phyloP scores from a whole-genome alignment of 2,888 invertebrate genomes.

The Mesochorus sp. region DNA sequence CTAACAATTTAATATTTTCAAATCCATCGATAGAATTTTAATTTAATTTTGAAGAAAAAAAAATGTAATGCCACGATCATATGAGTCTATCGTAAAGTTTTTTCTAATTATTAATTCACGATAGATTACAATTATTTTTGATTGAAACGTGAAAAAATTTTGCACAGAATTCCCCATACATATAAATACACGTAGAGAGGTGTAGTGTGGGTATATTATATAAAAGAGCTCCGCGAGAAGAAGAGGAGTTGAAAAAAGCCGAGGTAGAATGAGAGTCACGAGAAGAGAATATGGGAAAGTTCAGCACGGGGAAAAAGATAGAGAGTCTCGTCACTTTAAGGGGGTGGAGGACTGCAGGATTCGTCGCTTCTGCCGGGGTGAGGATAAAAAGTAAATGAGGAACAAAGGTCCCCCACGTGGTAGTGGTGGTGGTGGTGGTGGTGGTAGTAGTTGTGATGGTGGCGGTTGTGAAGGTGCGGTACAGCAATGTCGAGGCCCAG shows the following conservation, averaged over 20 bases:
- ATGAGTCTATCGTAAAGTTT: no score
- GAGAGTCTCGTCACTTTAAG: conserved; percentile 18
- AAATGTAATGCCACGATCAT: no score
- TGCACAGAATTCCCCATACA: conserved; percentile 27
- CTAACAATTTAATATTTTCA: no score
- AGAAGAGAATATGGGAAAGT: conserved; percentile 48
- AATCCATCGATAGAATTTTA: no score
- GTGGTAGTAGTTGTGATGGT: conserved; percentile 50
- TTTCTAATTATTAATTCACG: no score
- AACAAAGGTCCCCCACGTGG: conserved; percentile 76
- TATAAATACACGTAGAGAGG: background rate
- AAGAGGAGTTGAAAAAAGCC: conserved; percentile 32
- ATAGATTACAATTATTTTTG: no score
- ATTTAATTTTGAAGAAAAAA: no score
- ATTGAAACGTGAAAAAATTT: no score
- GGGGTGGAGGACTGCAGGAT: conserved; percentile 66
- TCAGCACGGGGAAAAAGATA: conserved; percentile 46
- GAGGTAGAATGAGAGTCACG: conserved; percentile 50
- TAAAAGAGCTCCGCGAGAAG: conserved; percentile 49
- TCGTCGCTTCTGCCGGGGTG: conserved; percentile 70
- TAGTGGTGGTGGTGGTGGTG: conserved; percentile 35
- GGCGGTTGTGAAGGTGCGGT: conserved; percentile 53
- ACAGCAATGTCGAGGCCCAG: conserved; percentile 34
- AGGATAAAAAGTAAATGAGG: conserved; percentile 82
- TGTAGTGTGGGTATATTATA: conserved; percentile 25